phyloP scores from a whole-genome alignment of 2,888 invertebrate genomes.

The Stenodera caucasica region DNA sequence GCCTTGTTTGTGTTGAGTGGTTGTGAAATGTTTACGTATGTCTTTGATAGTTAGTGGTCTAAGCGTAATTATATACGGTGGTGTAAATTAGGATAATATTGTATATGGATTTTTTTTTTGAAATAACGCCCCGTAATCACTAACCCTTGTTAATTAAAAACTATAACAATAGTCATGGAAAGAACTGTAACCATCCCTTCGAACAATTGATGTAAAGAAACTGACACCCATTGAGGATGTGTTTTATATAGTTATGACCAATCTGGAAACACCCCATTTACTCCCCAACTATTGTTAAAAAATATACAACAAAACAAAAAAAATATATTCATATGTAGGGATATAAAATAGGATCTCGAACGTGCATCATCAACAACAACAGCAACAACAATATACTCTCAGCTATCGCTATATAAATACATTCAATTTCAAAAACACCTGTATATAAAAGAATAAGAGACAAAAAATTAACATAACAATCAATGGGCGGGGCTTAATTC shows the following conservation, averaged over 20 bases:
- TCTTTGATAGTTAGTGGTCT: slow-evolving; percentile 1
- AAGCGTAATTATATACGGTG: not conserved
- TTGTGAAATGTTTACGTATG: slow-evolving; percentile 19
- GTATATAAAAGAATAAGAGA: slow-evolving; percentile 55
- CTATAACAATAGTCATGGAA: not conserved
- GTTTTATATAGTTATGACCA: slow-evolving; percentile 1
- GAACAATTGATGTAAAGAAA: slow-evolving; percentile 10
- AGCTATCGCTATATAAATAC: no score
- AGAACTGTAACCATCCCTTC: not conserved
- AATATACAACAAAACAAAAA: not conserved
- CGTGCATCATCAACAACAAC: slow-evolving; percentile 25
- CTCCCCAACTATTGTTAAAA: not conserved
- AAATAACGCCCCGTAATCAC: slow-evolving; percentile 12
- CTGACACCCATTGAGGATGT: slow-evolving; percentile 20
- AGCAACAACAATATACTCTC: slow-evolving; percentile 15
- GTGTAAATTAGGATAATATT: not conserved
- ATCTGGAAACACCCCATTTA: not conserved
- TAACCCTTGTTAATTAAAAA: slow-evolving; percentile 7
- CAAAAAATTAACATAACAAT: slow-evolving; percentile 57
- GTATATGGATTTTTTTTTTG: not conserved
- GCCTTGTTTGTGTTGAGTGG: slow-evolving; percentile 27
- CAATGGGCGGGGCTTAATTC: slow-evolving; percentile 50
- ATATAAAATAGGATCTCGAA: not conserved
- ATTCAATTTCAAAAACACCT: slow-evolving; percentile 55
- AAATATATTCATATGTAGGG: no score